phyloP scores from a whole-genome alignment of 2,888 invertebrate genomes.

The Anaspis maculata region DNA sequence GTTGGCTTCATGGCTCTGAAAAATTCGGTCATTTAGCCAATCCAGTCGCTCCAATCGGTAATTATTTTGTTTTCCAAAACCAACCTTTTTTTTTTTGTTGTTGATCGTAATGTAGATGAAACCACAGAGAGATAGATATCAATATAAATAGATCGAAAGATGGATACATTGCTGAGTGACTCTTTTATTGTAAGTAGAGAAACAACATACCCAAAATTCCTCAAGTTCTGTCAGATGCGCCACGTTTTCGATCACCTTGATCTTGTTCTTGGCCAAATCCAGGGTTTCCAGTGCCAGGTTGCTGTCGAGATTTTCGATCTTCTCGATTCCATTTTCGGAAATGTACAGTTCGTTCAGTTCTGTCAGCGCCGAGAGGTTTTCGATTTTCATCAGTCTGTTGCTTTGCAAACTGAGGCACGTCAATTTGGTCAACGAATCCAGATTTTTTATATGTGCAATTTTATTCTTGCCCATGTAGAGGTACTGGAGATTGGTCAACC shows the following conservation, averaged over 20 bases:
- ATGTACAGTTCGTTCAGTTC: slow-evolving; percentile 83
- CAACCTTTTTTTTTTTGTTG: too few relatives aligned
- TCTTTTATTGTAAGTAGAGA: too few relatives aligned
- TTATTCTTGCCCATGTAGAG: slow-evolving; percentile 94
- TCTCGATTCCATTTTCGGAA: slow-evolving; percentile 84
- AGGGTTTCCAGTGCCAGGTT: slow-evolving; percentile 72
- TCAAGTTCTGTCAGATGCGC: slow-evolving; percentile 68
- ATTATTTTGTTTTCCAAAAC: too few relatives aligned
- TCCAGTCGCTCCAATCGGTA: too few relatives aligned
- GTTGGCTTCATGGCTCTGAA: too few relatives aligned
- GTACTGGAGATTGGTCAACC: slow-evolving; percentile 63
- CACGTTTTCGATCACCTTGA: slow-evolving; percentile 71
- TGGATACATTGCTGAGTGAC: too few relatives aligned
- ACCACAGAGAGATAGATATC: too few relatives aligned
- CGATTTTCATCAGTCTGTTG: slow-evolving; percentile 81
- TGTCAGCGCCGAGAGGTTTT: slow-evolving; percentile 66
- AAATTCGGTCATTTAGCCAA: too few relatives aligned
- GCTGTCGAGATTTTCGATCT: slow-evolving; percentile 66
- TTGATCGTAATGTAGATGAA: too few relatives aligned
- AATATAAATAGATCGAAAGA: too few relatives aligned
- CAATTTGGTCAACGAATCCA: slow-evolving; percentile 63
- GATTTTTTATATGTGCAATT: slow-evolving; percentile 76
- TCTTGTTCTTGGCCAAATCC: slow-evolving; percentile 84
- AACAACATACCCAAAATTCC: slow-evolving; percentile 98
- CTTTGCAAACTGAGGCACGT: slow-evolving; percentile 82